Conservation (phyloP, 2,797 vertebrate species). For the Falco novaeseelandiae region DNA sequence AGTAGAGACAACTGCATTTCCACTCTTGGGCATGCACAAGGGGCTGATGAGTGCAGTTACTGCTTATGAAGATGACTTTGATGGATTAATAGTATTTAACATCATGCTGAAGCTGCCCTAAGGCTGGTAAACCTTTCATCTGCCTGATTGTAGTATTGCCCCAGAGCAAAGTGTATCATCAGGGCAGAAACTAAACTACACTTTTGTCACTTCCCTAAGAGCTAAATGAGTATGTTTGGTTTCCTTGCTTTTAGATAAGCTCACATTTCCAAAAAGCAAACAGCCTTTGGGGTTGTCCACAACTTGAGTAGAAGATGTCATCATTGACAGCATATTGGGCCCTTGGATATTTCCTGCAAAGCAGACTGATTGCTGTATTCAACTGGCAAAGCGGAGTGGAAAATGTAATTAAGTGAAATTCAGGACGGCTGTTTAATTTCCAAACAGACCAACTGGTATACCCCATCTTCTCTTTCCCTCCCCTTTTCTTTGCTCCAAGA, state of each 20-base stretch:
- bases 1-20: background rate
- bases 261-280: background rate
- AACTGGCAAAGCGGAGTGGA: background rate
- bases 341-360: background rate
- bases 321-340: background rate
- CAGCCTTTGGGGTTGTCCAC: no score
- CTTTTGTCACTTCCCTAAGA: background rate
- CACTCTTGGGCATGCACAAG: accelerated
- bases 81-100: background rate
- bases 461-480: background rate
- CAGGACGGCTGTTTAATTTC: background rate
- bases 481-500: background rate
- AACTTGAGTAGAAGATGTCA: background rate
- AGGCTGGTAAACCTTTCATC: background rate
- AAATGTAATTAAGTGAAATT: background rate
- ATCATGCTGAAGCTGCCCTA: background rate
- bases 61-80: no score
- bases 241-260: background rate
- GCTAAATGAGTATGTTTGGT: background rate
- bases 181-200: background rate
- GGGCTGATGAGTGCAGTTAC: accelerated
- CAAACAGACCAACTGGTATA: background rate
- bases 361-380: background rate
- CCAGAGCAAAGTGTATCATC: accelerated
- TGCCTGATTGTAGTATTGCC: background rate